Percentiles rank a stretch among this genome's conserved stretches.
These are phyloP conservation scores for Chelidonichthys spinosus DNA, from an alignment of 2,797 vertebrate genomes.

Conservation along the genomic window DNA sequence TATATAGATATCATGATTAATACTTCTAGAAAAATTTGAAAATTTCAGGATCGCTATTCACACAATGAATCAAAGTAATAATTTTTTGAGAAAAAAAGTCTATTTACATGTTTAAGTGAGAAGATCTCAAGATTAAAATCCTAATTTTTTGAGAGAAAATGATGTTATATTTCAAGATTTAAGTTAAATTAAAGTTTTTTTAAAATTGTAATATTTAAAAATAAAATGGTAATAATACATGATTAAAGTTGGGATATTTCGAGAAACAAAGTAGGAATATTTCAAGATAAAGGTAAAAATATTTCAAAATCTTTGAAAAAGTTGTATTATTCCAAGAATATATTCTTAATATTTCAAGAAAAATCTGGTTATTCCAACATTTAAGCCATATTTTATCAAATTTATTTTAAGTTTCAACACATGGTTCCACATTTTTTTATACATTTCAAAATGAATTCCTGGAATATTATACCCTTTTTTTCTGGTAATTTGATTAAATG, in stretches of 20 bases:
- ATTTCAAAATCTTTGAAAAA: not conserved
- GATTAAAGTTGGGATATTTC: not conserved
- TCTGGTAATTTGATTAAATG: no score
- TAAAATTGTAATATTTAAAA: no score
- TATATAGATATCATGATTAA: not conserved
- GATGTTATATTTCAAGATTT: not conserved
- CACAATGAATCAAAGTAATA: no score
- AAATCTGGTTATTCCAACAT: no score
- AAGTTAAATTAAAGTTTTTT: not conserved
- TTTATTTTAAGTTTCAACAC: not conserved
- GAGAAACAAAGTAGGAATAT: not conserved
- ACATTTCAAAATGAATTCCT: not conserved
- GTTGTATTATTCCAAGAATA: not conserved
- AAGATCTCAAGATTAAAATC: not conserved
- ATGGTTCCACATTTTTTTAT: not conserved
- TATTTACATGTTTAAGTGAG: not conserved
- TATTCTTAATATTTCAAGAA: not conserved
- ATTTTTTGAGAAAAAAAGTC: not conserved
- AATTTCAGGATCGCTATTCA: not conserved
- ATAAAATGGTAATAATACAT: not conserved
- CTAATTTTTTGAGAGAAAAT: not conserved
- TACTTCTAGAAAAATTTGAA: not conserved
- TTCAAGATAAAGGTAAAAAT: not conserved
- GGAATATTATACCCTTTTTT: not conserved
- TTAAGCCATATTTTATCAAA: not conserved